Evolutionary conservation across 2,888 invertebrate genomes (phyloP).

Genomic region (Rhagonycha lutea): DNA sequence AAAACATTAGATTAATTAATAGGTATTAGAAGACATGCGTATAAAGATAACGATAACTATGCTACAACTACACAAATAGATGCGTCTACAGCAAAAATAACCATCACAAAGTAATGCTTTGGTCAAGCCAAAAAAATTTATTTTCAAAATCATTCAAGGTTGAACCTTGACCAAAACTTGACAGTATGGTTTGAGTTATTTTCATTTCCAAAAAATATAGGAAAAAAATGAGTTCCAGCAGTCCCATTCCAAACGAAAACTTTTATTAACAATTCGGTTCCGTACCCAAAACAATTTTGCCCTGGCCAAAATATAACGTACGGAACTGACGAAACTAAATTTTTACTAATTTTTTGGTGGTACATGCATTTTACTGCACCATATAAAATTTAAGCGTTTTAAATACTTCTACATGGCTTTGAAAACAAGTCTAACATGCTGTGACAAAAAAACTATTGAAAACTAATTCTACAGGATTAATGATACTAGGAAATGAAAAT

Average conservation of each 20-base stretch:
- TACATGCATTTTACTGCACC: neutral
- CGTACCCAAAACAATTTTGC: neutral
- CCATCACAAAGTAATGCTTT: neutral
- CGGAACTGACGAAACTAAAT: neutral
- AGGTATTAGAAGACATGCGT: neutral
- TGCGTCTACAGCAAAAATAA: neutral
- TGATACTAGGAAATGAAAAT: neutral
- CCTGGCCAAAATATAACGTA: neutral
- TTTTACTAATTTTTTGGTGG: neutral
- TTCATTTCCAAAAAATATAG: neutral
- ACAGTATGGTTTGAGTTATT: neutral
- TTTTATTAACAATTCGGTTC: neutral
- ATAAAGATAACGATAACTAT: neutral
- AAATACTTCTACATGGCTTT: neutral
- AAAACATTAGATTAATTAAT: neutral
- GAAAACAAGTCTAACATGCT: slow-evolving; percentile 13
- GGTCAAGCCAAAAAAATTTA: neutral
- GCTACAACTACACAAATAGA: neutral
- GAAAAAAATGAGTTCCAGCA: neutral
- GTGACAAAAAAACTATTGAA: neutral
- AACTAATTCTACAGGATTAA: neutral
- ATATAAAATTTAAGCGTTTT: neutral
- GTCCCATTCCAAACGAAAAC: neutral
- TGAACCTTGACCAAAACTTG: neutral
- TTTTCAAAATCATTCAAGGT: too few relatives aligned